Base-by-base conservation (phyloP, 1,140 invertebrate genomes). In the Neocloeon triangulifer region DNA sequence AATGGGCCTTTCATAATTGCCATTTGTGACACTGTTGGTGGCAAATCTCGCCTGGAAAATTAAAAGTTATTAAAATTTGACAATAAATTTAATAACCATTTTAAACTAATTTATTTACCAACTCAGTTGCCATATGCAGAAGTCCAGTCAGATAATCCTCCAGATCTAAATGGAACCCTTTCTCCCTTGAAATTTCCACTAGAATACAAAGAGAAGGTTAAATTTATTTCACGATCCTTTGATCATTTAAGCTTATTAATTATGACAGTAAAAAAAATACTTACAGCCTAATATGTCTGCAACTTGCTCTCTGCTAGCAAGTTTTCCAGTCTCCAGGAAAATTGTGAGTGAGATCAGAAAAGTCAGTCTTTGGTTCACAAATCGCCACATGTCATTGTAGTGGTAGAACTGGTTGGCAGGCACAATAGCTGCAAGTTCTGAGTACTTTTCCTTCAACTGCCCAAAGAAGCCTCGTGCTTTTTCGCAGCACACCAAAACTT, bases 141-240 rank as follows among this genome's bases (percentile, higher is more conserved):
- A 91, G 51, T 3, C 86, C 85, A 47, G 78, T 66, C 9, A 94
- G 53, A 45, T 80, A 92, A 43, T 91, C 85, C 51, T 94, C 85
- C 14, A 91, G 56, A 41, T 91, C 84, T 35, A 92, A 53, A 48
- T 88, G 81, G 45, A 91, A 85, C 2, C 76, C 77, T 15, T 75
- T 60, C 35, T 68, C 50, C 23, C 55, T 38, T 30, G 60, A 45
- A 23, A 54, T 51, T 53, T 56, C 59, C 2, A 74, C 70, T 73
- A 36, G 19, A 51, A 48, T 34, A 8, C 22, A 23, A 12, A 23
- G n/a, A n/a, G n/a, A 23, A 23, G 8, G 12, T 8, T 8, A 23
- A 23, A 23, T 23, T 23, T 8, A 8, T 23, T 23, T 12, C n/a
- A n/a, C n/a, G 23, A 25, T 25, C n/a, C n/a, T 12, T 25, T 2